Base-by-base conservation (phyloP, 2,113 vertebrate genomes). In the Melanotaenia duboulayi region DNA sequence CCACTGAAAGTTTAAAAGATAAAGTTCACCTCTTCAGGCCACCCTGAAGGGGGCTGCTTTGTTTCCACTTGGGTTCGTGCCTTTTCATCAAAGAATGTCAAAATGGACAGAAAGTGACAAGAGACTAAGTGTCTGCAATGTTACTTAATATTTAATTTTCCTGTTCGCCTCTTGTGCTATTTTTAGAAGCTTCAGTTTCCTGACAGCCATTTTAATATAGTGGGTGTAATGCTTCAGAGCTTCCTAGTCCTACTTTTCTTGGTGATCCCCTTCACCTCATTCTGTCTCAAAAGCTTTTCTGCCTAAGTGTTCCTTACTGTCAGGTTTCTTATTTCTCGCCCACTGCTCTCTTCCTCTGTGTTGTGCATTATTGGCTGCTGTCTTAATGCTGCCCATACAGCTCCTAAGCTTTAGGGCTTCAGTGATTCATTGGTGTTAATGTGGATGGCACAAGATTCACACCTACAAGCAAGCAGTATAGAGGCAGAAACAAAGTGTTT, bases 61-160 rank as follows among this genome's bases (percentile, higher is more conserved):
- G 48, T 59, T 76, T 54, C 46, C 63, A 37, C 44, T 19, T n/a
- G 20, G 48, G 22, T 32, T n/a, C 32, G 17, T 16, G 20, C 8
- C 2, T 4, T 74, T 80, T 80, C 50, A 65, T 65, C 32, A 65
- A 50, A 67, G 42, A 11, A 6, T 64, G 57, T 75, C 51, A 81
- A 76, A 84, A 80, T 32, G 64, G 52, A 66, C 35, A 0, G 20
- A 75, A 82, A 84, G 74, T 65, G 71, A 80, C 54, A 73, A 78
- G 61, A 80, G 81, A 61, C 70, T 71, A 77, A 80, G 88, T 71
- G 69, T 87, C 84, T 90, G 81, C 82, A 80, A 77, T 73, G 70
- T 86, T 78, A 68, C 76, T 92, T 87, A 90, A 91, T 91, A 87
- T 91, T 92, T 92, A 49, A 93, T 90, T 78, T 71, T 49, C 77